Evolutionary conservation across 2,797 vertebrate genomes (phyloP).

Genomic region (Acipenser transmontanus): DNA sequence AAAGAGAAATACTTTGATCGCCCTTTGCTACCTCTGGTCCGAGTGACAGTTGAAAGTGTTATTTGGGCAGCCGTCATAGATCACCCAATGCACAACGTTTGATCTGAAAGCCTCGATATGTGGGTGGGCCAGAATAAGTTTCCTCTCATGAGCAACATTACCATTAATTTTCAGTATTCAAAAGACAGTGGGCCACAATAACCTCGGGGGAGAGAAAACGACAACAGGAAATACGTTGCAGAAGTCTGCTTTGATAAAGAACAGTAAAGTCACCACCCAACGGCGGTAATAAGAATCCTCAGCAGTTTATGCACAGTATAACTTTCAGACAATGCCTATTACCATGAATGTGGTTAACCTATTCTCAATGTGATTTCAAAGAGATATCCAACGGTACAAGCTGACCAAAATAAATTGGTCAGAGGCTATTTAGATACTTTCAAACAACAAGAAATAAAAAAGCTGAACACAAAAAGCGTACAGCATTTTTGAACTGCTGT

Average conservation of each 20-base stretch:
- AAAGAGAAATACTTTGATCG: conserved; percentile 67
- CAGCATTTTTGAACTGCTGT: too few relatives aligned
- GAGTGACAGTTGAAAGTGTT: conserved; percentile 52
- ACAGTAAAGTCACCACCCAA: neutral
- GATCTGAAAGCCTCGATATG: conserved; percentile 40
- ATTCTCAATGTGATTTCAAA: too few relatives aligned
- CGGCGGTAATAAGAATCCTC: too few relatives aligned
- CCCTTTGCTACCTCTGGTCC: conserved; percentile 49
- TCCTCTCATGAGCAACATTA: conserved; percentile 36
- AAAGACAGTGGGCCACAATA: conserved; percentile 31
- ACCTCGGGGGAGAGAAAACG: conserved; percentile 17
- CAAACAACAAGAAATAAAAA: too few relatives aligned
- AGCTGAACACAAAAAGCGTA: too few relatives aligned
- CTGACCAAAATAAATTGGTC: too few relatives aligned
- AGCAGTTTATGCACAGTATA: too few relatives aligned
- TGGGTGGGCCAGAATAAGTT: conserved; percentile 14
- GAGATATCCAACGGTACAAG: too few relatives aligned
- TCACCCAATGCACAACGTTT: conserved; percentile 62
- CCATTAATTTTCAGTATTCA: conserved; percentile 49
- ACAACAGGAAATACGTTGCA: conserved; percentile 29
- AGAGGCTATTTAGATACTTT: too few relatives aligned
- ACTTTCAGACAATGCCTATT: too few relatives aligned
- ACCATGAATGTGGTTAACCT: too few relatives aligned
- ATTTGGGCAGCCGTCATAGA: conserved; percentile 55
- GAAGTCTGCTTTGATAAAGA: conserved; percentile 1